Evolutionary conservation across 2,888 invertebrate genomes (phyloP), one percentile per base, ranked within the genome.

Genomic region (Disparrhopalites patrizii): DNA sequence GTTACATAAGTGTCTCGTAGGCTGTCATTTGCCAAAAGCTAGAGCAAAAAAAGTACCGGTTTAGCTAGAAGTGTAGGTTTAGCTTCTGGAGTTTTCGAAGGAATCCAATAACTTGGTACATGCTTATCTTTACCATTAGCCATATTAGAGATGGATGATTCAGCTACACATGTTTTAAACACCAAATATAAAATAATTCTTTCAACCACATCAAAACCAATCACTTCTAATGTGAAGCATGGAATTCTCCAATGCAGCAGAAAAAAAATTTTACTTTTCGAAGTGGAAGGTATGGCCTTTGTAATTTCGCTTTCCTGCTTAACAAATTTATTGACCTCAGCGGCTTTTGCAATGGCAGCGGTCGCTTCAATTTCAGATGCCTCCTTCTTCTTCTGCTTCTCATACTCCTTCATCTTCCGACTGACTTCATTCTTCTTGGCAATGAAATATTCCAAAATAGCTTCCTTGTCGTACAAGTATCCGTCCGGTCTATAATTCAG

Each of bases 41-140:
- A n/a, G n/a, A n/a, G n/a, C n/a, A n/a, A n/a, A n/a, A n/a, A n/a
- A n/a, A n/a, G n/a, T 79, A 86, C 87, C n/a, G 93, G 92, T 79
- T 92, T 92, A 65, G 85, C 81, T 0, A 90, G 76, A 76, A 86
- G 87, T 0, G 85, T 82, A 68, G 84, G 81, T 72, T 88, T 88
- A 0, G 93, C 91, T 77, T 90, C 87, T 0, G 96, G 96, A 10
- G 95, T 89, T 78, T 95, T 87, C 0, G 91, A 90, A 0, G 99
- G 98, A 65, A 98, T 85, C 98, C 98, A 98, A 79, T 96, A 98
- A 80, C 94, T 94, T 0, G 97, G 96, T 51, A 97, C 80, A 70
- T 87, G 81, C 77, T 91, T 91, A 66, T 91, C 87, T 76, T 87
- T 85, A 0, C 87, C 89, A 76, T 87, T 86, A 0, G 84, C 83